Percentiles rank a stretch among this genome's conserved stretches.
Evolutionary conservation across 2,888 invertebrate genomes (phyloP).

Genomic region (Brassicogethes aeneus): DNA sequence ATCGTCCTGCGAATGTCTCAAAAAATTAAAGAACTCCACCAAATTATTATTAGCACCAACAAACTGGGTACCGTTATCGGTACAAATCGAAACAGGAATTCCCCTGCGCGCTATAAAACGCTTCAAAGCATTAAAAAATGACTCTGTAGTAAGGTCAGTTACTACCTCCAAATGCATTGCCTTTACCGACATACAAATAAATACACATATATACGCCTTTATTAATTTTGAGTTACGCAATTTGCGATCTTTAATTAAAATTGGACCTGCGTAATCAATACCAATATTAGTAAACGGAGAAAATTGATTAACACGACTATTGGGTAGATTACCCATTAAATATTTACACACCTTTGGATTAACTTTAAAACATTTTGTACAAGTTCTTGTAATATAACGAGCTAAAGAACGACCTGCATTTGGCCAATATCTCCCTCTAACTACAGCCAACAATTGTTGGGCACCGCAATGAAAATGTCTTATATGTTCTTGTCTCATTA

Average conservation of each 20-base stretch:
- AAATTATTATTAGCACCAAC: constrained; percentile 4
- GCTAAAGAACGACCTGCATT: constrained; percentile 1
- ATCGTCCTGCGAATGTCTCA: background rate
- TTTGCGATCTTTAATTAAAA: constrained; percentile 2
- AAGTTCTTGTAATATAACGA: constrained; percentile 1
- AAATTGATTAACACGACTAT: background rate
- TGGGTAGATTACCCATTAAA: constrained; percentile 6
- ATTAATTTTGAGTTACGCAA: background rate
- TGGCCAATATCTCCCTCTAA: background rate
- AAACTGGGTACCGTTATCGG: constrained; percentile 8
- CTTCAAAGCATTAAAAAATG: constrained; percentile 5
- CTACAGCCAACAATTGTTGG: background rate
- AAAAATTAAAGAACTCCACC: background rate
- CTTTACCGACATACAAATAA: constrained; percentile 5
- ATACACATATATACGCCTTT: constrained; percentile 7
- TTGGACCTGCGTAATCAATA: constrained; percentile 4
- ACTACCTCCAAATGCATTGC: constrained; percentile 7
- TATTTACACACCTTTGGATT: constrained; percentile 3
- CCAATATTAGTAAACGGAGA: constrained; percentile 1
- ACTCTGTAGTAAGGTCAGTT: constrained; percentile 13
- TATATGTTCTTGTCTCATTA: background rate
- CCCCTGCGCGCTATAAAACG: constrained; percentile 8
- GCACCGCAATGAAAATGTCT: background rate
- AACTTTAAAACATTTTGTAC: constrained; percentile 4
- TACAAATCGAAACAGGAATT: background rate